Percentiles rank a stretch among this genome's conserved stretches.
phyloP scores from a whole-genome alignment of 1,140 invertebrate genomes.

The Geopemphigus sp. region DNA sequence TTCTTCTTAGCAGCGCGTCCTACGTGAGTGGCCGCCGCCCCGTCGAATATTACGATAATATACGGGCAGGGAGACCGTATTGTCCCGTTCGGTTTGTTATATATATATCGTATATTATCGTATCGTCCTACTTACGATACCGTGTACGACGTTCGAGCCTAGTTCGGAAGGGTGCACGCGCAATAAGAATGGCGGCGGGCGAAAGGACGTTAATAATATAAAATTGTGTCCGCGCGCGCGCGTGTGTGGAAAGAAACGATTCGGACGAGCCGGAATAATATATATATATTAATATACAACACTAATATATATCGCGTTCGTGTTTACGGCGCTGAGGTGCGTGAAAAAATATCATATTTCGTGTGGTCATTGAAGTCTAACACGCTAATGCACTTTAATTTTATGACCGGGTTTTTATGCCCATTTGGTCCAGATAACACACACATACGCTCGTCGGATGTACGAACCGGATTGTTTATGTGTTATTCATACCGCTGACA shows the following conservation, averaged over 20 bases:
- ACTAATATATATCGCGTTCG: neutral
- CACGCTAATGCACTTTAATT: slow-evolving; percentile 49
- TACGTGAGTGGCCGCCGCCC: no score
- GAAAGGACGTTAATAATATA: neutral
- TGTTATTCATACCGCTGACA: neutral
- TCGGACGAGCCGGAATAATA: neutral
- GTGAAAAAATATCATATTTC: slow-evolving; percentile 49
- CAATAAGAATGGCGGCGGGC: neutral
- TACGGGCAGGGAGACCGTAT: no score
- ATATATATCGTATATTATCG: no score
- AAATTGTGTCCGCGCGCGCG: neutral
- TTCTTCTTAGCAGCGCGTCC: slow-evolving; percentile 16
- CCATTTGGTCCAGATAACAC: slow-evolving; percentile 42
- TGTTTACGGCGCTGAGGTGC: slow-evolving; percentile 3
- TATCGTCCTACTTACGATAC: no score
- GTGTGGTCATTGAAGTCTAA: slow-evolving; percentile 36
- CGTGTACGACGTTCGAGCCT: no score
- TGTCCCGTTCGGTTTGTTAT: no score
- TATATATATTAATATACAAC: neutral
- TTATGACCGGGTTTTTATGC: slow-evolving; percentile 41
- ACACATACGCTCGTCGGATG: no score
- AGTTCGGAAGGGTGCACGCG: no score
- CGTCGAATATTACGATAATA: no score
- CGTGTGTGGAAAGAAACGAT: neutral
- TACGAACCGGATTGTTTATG: slow-evolving; percentile 21